These are phyloP conservation scores for Lacerta bilineata DNA, from an alignment of 2,797 vertebrate species.

Conservation along the genomic window DNA sequence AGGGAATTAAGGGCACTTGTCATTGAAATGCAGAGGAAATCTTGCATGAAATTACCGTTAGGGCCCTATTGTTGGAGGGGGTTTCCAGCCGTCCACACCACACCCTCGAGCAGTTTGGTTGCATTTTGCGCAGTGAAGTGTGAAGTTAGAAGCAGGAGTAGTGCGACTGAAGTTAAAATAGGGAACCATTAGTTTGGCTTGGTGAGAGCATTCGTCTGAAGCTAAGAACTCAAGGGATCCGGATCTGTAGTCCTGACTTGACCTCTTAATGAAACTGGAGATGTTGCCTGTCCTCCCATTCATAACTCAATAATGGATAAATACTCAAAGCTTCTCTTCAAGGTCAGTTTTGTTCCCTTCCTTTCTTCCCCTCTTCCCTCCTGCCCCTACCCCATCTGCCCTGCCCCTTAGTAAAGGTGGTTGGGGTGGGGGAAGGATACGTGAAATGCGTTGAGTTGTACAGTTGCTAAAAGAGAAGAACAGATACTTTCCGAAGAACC, in stretches of 20 bases:
- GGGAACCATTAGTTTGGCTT: constrained; percentile 26
- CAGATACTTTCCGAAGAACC: background rate
- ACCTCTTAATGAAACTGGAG: constrained; percentile 2
- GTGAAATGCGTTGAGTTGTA: constrained; percentile 1
- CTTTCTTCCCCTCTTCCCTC: constrained; percentile 7
- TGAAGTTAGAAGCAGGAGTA: constrained; percentile 52
- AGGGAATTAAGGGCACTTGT: constrained; percentile 77
- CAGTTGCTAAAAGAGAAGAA: background rate
- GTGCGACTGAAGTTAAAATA: background rate
- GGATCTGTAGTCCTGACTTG: background rate
- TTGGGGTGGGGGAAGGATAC: background rate
- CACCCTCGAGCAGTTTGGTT: constrained; percentile 54
- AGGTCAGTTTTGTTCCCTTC: constrained; percentile 64
- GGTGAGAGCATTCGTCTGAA: constrained; percentile 20
- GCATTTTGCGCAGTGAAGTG: constrained; percentile 61
- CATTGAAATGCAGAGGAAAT: constrained; percentile 75
- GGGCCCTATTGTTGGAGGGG: constrained; percentile 73
- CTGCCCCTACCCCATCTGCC: too few species aligned
- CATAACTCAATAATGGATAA: constrained; percentile 56
- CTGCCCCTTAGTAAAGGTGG: background rate
- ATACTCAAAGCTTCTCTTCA: constrained; percentile 60
- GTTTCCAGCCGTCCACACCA: constrained; percentile 27
- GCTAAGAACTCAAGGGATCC: background rate
- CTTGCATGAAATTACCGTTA: constrained; percentile 84
- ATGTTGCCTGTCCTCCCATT: background rate